Base-by-base conservation (phyloP, 2,888 invertebrate genomes). In the Sisyra terminalis region DNA sequence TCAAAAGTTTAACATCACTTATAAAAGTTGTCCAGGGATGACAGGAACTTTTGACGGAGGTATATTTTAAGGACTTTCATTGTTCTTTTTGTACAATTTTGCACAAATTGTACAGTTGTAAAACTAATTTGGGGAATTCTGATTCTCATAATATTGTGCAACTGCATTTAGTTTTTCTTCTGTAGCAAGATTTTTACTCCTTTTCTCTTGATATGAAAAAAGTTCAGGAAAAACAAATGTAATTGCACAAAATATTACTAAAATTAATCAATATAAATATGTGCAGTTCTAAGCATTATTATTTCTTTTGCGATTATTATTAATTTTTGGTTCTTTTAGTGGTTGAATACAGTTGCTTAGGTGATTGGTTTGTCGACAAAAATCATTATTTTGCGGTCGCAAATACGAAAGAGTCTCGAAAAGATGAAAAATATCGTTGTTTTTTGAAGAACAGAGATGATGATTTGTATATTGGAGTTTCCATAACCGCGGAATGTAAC, bases 351-450 rank as follows among this genome's bases (percentile, higher is more conserved):
- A 88, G 85, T 60, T 93, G 93, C 55, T 65, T 93, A 46, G 93
- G 92, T 1, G 89, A 92, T 67, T 93, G 93, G 92, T 90, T 92
- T 63, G 81, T 90, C 17, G 88, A 83, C 10, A 93, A 93, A 57
- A 93, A 96, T 63, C 92, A 93, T 55, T 96, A 84, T 61, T 93
- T 96, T 63, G 96, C 92, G 43, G 90, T 94, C n/a, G 89, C 89
- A 6, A 94, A 96, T 57, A 90, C 92, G 0, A 92, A 93, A 54
- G 92, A 94, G 60, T 92, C 93, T 6, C 76, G 93, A 52, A 86
- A 86, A 60, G 90, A 96, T 60, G 92, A 94, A 59, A 86, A 86
- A 55, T 96, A 90, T 59, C 73, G 94, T 32, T 96, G 96, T 57
- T 89, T 96, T 60, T 66, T 93, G 38, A 88, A 88, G 57, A 92